Conservation (phyloP, 2,888 invertebrate genomes). For the Hydrotaea diabolus region DNA sequence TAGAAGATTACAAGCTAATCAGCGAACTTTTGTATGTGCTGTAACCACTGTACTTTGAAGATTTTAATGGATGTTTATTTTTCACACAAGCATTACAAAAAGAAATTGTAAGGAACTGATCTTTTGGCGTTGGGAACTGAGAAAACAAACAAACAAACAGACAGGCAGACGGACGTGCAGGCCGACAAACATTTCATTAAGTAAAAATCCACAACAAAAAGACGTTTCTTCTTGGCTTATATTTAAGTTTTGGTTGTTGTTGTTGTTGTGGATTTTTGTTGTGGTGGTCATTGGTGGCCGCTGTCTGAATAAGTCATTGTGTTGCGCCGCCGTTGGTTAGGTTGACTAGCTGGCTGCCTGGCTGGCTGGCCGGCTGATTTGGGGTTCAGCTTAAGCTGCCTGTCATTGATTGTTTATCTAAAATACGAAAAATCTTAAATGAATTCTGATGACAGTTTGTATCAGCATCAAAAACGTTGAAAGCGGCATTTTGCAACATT, state of each 20-base stretch:
- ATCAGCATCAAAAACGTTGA: slow-evolving; percentile 60
- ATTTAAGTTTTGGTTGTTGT: background rate
- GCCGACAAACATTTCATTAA: slow-evolving; percentile 50
- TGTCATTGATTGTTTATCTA: slow-evolving; percentile 67
- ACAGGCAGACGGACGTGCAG: background rate
- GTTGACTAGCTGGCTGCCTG: background rate
- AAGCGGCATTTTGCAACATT: slow-evolving; percentile 41
- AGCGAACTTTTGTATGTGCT: too few species aligned
- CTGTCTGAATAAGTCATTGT: slow-evolving; percentile 25
- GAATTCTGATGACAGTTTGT: slow-evolving; percentile 67
- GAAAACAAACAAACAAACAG: slow-evolving; percentile 29
- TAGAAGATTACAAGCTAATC: too few species aligned
- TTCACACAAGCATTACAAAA: slow-evolving; percentile 64
- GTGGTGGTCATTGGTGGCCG: background rate
- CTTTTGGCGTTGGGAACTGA: background rate
- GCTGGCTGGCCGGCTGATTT: background rate
- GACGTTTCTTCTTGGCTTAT: background rate
- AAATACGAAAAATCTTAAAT: slow-evolving; percentile 64
- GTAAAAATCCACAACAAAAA: background rate
- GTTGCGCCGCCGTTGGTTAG: slow-evolving; percentile 2
- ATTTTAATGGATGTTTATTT: slow-evolving; percentile 60
- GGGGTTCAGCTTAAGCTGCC: slow-evolving; percentile 62
- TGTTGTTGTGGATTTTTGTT: background rate
- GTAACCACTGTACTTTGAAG: slow-evolving; percentile 5
- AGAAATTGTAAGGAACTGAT: slow-evolving; percentile 23